These are phyloP conservation scores for Panthera uncia DNA, from an alignment of 2,113 vertebrate genomes.

Conservation along the genomic window DNA sequence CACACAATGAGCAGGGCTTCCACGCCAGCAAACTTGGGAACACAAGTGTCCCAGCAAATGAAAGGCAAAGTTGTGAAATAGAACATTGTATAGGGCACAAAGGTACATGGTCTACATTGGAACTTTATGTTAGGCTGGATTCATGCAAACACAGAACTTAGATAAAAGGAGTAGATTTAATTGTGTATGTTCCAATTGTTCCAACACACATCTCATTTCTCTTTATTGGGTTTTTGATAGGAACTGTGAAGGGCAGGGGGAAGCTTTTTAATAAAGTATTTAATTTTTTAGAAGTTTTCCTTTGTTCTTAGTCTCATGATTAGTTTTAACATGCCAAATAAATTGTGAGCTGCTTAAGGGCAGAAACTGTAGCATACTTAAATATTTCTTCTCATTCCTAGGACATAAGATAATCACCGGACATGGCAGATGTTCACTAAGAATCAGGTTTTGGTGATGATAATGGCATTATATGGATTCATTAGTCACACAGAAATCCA, in stretches of 20 bases:
- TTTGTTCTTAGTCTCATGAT: background rate
- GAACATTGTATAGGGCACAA: background rate
- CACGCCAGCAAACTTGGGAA: background rate
- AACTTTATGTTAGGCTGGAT: background rate
- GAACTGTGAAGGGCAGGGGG: background rate
- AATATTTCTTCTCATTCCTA: background rate
- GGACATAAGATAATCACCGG: background rate
- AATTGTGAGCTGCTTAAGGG: background rate
- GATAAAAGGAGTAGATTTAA: background rate
- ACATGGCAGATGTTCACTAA: background rate
- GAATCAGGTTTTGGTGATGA: background rate
- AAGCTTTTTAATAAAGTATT: background rate
- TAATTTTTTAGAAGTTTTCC: background rate
- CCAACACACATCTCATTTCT: background rate
- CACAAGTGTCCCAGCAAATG: background rate
- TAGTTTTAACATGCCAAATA: background rate
- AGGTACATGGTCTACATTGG: background rate
- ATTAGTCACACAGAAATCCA: background rate
- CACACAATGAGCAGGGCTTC: background rate
- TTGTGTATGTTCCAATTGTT: background rate
- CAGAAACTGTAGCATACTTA: background rate
- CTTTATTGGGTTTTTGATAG: background rate
- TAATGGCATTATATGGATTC: background rate
- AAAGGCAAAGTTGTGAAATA: background rate
- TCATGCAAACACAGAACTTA: background rate